A percentile compares a stretch with the other conserved stretches of the same genome.
phyloP scores from a whole-genome alignment of 2,113 vertebrate species.

The Pluvianellus socialis region DNA sequence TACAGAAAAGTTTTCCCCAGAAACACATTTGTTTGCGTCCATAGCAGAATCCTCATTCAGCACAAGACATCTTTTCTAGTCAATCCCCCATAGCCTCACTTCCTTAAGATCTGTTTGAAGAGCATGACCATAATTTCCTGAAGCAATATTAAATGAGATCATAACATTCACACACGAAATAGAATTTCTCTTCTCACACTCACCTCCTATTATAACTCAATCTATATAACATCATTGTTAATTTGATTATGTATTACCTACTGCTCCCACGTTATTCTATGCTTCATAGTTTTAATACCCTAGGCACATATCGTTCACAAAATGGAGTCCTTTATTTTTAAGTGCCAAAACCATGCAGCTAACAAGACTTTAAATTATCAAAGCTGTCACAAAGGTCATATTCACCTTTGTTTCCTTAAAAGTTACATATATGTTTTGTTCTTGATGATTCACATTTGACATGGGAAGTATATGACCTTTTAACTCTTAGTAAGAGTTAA shows the following conservation, averaged over 20 bases:
- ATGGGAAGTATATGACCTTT: neutral
- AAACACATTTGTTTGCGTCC: neutral
- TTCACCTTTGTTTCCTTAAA: neutral
- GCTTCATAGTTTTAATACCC: neutral
- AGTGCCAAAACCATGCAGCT: neutral
- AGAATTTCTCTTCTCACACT: neutral
- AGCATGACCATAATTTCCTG: neutral
- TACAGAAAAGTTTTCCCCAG: neutral
- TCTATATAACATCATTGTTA: neutral
- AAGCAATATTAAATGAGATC: neutral
- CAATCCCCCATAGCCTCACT: neutral
- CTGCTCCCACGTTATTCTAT: neutral
- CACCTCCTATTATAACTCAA: neutral
- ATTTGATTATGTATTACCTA: neutral
- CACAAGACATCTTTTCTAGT: neutral
- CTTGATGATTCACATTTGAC: constrained; percentile 1
- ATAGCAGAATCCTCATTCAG: neutral
- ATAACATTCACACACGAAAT: neutral
- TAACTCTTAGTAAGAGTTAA: constrained; percentile 24
- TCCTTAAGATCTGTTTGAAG: neutral
- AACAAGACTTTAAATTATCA: neutral
- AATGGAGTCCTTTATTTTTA: neutral
- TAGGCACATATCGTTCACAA: neutral
- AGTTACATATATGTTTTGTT: neutral
- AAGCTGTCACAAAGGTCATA: neutral